Conservation (phyloP, 2,888 invertebrate species). For the Strigamia transsilvanica region DNA sequence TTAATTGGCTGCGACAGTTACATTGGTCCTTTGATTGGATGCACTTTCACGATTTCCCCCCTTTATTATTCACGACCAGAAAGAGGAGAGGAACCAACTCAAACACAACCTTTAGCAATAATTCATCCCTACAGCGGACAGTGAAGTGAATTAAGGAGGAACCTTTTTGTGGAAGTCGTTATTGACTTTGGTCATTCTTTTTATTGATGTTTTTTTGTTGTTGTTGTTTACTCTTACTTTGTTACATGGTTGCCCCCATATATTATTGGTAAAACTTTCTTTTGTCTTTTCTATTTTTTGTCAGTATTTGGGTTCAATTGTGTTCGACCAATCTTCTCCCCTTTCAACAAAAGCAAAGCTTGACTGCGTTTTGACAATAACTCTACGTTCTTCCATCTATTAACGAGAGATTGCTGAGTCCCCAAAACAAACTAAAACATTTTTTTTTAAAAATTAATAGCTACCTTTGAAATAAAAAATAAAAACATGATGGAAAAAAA, state of each 20-base stretch:
- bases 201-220: background rate
- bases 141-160: slow-evolving; percentile 6
- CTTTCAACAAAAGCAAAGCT: slow-evolving; percentile 30
- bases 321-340: slow-evolving; percentile 23
- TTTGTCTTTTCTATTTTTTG: slow-evolving; percentile 20
- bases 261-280: slow-evolving; percentile 21
- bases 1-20: slow-evolving; percentile 14
- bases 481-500: background rate
- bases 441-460: background rate
- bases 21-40: slow-evolving; percentile 38
- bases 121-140: background rate
- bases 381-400: slow-evolving; percentile 6
- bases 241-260: background rate
- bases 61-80: slow-evolving; percentile 25
- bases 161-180: slow-evolving; percentile 19
- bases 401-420: background rate
- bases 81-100: background rate
- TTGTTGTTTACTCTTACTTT: background rate
- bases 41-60: background rate
- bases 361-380: slow-evolving; percentile 47
- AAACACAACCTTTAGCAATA: background rate
- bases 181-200: slow-evolving; percentile 40
- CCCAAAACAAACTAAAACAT: background rate
- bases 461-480: background rate
- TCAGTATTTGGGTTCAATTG: slow-evolving; percentile 23